These are phyloP conservation scores for Epizoanthus rinbou DNA, from an alignment of 92 coral and sea anemone species.

Conservation along the genomic window DNA sequence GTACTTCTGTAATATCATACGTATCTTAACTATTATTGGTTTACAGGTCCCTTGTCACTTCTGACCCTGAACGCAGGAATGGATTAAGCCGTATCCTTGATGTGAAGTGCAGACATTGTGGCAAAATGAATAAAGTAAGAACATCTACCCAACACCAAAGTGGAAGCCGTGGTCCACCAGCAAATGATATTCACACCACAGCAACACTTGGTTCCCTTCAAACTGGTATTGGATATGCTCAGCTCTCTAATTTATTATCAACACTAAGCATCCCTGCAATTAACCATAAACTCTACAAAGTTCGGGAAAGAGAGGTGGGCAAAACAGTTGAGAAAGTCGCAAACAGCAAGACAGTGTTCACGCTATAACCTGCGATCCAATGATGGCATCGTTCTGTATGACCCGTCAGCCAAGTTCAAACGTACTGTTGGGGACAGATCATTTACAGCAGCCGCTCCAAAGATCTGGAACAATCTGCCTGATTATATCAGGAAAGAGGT, in stretches of 20 bases:
- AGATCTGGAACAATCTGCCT: too few species aligned
- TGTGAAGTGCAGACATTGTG: slow-evolving; percentile 42
- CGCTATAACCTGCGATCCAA: too few species aligned
- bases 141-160: slow-evolving; percentile 60
- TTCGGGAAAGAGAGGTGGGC: slow-evolving; percentile 66
- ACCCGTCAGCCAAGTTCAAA: too few species aligned
- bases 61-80: slow-evolving; percentile 11
- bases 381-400: too few species aligned
- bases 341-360: too few species aligned
- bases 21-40: neutral
- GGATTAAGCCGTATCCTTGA: neutral
- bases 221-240: slow-evolving; percentile 67
- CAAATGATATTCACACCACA: slow-evolving; percentile 58
- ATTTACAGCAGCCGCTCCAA: too few species aligned
- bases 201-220: slow-evolving; percentile 65
- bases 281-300: slow-evolving; percentile 52
- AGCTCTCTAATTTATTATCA: slow-evolving; percentile 55
- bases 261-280: slow-evolving; percentile 56
- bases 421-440: too few species aligned
- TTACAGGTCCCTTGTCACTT: slow-evolving; percentile 23
- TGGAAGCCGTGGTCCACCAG: slow-evolving; percentile 64
- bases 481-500: too few species aligned
- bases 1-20: too few species aligned
- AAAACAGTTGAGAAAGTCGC: slow-evolving; percentile 56
- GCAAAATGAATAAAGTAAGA: slow-evolving; percentile 47